Conservation (phyloP, 2,888 invertebrate species). For the Anorthoa munda region DNA sequence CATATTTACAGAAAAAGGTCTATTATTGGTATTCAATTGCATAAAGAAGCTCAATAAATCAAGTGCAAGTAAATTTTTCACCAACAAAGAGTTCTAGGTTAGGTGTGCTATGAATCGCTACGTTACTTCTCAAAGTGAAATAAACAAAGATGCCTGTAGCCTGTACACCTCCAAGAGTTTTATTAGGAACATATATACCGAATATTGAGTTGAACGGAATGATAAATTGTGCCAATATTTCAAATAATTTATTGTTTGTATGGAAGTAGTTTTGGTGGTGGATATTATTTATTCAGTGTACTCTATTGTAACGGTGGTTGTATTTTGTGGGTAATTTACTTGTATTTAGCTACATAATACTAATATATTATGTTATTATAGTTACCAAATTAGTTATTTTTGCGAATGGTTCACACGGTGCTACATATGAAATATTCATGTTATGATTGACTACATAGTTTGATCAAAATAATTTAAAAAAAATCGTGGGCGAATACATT, state of each 20-base stretch:
- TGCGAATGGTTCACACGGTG: background rate
- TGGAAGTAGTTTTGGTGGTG: constrained; percentile 8
- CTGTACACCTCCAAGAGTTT: constrained; percentile 37
- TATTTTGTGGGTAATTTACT: constrained; percentile 8
- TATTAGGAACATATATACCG: constrained; percentile 35
- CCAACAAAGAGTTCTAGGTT: constrained; percentile 34
- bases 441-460: too few species aligned
- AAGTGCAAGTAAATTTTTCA: constrained; percentile 39
- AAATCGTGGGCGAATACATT: too few species aligned
- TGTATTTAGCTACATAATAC: background rate
- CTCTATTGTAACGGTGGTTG: constrained; percentile 4
- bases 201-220: constrained; percentile 46
- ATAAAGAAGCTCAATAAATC: constrained; percentile 29
- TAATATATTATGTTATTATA: too few species aligned
- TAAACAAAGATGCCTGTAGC: constrained; percentile 46
- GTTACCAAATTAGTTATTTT: background rate
- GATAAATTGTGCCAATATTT: constrained; percentile 54
- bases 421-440: too few species aligned
- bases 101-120: constrained; percentile 17
- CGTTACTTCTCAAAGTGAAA: constrained; percentile 44
- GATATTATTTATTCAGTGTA: constrained; percentile 34
- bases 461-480: too few species aligned
- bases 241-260: constrained; percentile 26
- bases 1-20: background rate
- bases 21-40: constrained; percentile 15